phyloP scores from a whole-genome alignment of 2,797 vertebrate genomes.

The Bovichtus variegatus region DNA sequence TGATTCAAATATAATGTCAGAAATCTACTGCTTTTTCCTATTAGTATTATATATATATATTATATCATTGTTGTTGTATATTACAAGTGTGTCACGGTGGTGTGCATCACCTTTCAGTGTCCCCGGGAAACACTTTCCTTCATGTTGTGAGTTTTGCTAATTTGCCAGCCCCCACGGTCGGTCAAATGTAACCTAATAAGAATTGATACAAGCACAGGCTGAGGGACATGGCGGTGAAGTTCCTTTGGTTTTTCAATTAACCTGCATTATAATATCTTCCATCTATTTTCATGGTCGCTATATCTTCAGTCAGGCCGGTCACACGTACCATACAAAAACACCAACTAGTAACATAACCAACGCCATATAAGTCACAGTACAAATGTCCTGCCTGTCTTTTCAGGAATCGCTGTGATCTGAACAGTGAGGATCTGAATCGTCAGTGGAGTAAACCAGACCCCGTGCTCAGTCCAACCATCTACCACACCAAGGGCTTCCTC shows the following conservation, averaged over 20 bases:
- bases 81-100: too few relatives aligned
- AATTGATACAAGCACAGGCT: neutral
- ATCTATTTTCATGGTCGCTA: neutral
- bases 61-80: too few relatives aligned
- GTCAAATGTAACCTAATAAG: neutral
- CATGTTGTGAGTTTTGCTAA: too few relatives aligned
- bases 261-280: neutral
- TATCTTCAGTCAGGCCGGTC: neutral
- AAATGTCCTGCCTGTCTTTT: neutral
- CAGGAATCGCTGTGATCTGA: slow-evolving; percentile 93
- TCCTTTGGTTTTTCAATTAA: neutral
- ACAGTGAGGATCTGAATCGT: slow-evolving; percentile 92
- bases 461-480: slow-evolving; percentile 91
- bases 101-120: too few relatives aligned
- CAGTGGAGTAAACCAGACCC: slow-evolving; percentile 89
- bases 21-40: too few relatives aligned
- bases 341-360: neutral
- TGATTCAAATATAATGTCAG: too few relatives aligned
- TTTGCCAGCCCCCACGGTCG: too few relatives aligned
- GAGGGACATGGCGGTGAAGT: too few relatives aligned
- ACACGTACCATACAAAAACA: neutral
- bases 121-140: too few relatives aligned
- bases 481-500: slow-evolving; percentile 93
- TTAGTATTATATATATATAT: too few relatives aligned
- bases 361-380: neutral